Conservation (phyloP, 2,888 invertebrate genomes). For the Volucella inanis region DNA sequence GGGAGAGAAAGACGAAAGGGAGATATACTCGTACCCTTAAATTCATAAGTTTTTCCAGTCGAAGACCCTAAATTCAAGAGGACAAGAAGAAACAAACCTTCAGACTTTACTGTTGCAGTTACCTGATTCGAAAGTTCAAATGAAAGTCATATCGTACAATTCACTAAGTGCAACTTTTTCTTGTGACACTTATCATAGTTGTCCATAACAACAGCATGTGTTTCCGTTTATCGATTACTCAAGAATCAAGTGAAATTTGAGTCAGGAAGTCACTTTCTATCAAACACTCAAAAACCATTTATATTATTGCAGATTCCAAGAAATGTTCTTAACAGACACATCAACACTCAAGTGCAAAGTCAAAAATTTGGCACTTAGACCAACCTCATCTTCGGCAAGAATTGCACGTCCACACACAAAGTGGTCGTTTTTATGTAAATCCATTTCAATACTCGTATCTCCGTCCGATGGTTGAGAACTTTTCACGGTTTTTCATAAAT, state of each 20-base stretch:
- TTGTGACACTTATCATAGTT: too few species aligned
- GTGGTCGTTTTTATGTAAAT: conserved; percentile 49
- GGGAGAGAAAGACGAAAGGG: too few species aligned
- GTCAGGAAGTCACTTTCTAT: not conserved
- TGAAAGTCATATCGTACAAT: too few species aligned
- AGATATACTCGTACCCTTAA: too few species aligned
- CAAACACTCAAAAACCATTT: not conserved
- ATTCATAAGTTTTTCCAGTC: too few species aligned
- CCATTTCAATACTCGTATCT: not conserved
- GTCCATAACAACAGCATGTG: too few species aligned
- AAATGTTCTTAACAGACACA: not conserved
- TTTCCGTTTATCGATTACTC: too few species aligned
- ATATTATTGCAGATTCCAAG: not conserved
- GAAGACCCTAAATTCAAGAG: too few species aligned
- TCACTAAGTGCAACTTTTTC: too few species aligned
- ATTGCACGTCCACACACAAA: conserved; percentile 19
- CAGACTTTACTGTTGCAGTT: too few species aligned
- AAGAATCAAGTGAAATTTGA: conserved; percentile 5
- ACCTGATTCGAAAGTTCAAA: too few species aligned
- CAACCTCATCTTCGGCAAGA: conserved; percentile 29
- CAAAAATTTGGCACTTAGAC: not conserved
- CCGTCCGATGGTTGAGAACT: conserved; percentile 19
- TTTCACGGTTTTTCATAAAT: conserved; percentile 20
- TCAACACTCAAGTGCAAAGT: not conserved
- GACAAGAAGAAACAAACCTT: too few species aligned